phyloP scores from a whole-genome alignment of 1,140 invertebrate species.

The Zaprionus taronus region DNA sequence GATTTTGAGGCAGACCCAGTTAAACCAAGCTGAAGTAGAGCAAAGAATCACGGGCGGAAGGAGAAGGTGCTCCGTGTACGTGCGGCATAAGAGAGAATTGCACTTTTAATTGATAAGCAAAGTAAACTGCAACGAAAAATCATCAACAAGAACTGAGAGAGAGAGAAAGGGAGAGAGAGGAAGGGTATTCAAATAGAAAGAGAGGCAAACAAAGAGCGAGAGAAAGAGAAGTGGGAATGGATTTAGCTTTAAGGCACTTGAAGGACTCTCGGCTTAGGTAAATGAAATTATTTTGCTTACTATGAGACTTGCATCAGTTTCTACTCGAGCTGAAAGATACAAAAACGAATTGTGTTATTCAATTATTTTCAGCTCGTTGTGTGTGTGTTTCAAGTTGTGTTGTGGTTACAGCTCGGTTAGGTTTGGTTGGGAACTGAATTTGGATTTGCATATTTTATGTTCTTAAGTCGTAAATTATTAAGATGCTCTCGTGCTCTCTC shows the following conservation, averaged over 20 bases:
- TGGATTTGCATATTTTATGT: conserved; percentile 31
- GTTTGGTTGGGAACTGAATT: conserved; percentile 9
- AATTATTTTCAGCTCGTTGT: background rate
- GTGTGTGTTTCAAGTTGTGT: background rate
- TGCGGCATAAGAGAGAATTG: conserved; percentile 14
- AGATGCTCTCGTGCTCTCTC: background rate
- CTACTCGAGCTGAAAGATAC: conserved; percentile 4
- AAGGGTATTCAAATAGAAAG: background rate
- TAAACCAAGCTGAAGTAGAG: background rate
- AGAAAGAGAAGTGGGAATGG: background rate
- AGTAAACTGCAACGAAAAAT: conserved; percentile 12
- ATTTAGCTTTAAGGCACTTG: background rate
- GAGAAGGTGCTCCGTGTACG: conserved; percentile 9
- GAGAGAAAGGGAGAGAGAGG: background rate
- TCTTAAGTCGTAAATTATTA: conserved; percentile 16
- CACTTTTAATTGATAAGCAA: conserved; percentile 29
- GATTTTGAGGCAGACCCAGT: background rate
- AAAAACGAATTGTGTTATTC: conserved; percentile 12
- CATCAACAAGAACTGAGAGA: background rate
- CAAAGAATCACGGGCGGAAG: background rate
- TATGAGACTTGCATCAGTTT: background rate
- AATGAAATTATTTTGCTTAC: conserved; percentile 18
- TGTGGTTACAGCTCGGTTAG: conserved; percentile 1
- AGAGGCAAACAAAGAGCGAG: background rate
- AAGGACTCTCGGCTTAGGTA: background rate